A percentile compares a stretch with the other conserved stretches of the same genome.
Evolutionary conservation across 2,888 invertebrate genomes (phyloP).

Genomic region (Lymantria monacha): DNA sequence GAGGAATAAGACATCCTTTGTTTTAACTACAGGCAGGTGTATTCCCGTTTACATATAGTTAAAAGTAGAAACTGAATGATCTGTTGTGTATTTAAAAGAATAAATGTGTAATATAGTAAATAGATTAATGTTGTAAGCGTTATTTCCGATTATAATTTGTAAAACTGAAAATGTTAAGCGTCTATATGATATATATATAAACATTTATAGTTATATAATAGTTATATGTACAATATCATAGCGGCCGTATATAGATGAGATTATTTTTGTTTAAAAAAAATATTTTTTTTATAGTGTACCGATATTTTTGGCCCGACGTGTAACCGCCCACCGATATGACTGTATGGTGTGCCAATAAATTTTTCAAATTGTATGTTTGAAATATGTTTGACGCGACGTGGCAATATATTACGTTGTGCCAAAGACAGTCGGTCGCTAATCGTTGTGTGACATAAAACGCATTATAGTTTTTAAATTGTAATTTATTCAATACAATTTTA

Average conservation of each 20-base stretch:
- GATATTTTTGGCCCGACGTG: constrained; percentile 42
- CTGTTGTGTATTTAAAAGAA: constrained; percentile 48
- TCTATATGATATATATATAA: constrained; percentile 35
- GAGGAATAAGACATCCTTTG: neutral
- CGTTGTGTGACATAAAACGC: constrained; percentile 72
- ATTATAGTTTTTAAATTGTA: constrained; percentile 68
- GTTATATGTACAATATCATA: constrained; percentile 32
- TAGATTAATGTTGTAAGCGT: constrained; percentile 59
- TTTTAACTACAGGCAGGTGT: neutral
- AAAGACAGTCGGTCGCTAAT: constrained; percentile 31
- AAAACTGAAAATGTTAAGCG: constrained; percentile 46
- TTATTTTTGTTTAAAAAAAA: constrained; percentile 22
- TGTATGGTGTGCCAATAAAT: constrained; percentile 47
- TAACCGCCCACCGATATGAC: constrained; percentile 54
- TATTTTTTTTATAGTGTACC: constrained; percentile 19
- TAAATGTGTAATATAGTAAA: constrained; percentile 47
- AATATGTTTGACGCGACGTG: neutral
- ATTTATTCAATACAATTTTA: constrained; percentile 58
- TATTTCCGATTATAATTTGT: constrained; percentile 55
- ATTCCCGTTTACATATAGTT: constrained; percentile 29
- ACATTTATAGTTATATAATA: constrained; percentile 16
- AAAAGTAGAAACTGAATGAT: constrained; percentile 56
- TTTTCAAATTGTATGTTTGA: constrained; percentile 29
- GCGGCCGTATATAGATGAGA: constrained; percentile 30
- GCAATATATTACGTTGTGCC: constrained; percentile 6